A percentile compares a stretch with the other conserved stretches of the same genome.
These are phyloP conservation scores for Phortica magna DNA, from an alignment of 2,888 invertebrate genomes.

Conservation along the genomic window DNA sequence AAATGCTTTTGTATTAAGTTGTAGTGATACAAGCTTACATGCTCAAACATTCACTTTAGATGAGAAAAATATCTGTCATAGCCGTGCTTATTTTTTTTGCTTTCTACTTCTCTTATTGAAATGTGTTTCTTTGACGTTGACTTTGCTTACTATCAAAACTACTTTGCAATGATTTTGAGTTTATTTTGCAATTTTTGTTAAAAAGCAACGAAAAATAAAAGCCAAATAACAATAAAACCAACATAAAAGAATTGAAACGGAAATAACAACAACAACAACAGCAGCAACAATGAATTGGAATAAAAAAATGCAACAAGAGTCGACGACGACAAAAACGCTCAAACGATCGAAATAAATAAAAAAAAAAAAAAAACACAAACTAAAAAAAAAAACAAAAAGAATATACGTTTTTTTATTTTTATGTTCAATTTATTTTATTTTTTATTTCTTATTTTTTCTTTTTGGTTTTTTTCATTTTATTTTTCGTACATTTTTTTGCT, in stretches of 20 bases:
- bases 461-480: background rate
- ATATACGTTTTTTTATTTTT: conserved; percentile 21
- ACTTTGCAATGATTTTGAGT: conserved; percentile 29
- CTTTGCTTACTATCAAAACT: conserved; percentile 25
- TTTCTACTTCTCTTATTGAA: background rate
- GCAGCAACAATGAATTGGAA: background rate
- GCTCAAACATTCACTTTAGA: background rate
- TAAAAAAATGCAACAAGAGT: too few relatives aligned
- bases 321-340: too few relatives aligned
- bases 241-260: conserved; percentile 18
- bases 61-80: too few relatives aligned
- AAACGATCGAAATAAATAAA: background rate
- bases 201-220: conserved; percentile 8
- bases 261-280: conserved; percentile 6
- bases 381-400: conserved; percentile 19
- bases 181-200: conserved; percentile 32
- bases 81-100: too few relatives aligned
- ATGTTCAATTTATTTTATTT: too few relatives aligned
- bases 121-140: background rate
- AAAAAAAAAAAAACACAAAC: conserved; percentile 1
- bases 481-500: background rate
- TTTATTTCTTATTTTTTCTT: background rate
- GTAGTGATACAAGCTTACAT: background rate
- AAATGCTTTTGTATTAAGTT: too few relatives aligned
- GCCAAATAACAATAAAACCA: conserved; percentile 4